A percentile compares a stretch with the other conserved stretches of the same genome.
phyloP scores from a whole-genome alignment of 2,113 vertebrate genomes.

The Ptilorrhoa leucosticta region DNA sequence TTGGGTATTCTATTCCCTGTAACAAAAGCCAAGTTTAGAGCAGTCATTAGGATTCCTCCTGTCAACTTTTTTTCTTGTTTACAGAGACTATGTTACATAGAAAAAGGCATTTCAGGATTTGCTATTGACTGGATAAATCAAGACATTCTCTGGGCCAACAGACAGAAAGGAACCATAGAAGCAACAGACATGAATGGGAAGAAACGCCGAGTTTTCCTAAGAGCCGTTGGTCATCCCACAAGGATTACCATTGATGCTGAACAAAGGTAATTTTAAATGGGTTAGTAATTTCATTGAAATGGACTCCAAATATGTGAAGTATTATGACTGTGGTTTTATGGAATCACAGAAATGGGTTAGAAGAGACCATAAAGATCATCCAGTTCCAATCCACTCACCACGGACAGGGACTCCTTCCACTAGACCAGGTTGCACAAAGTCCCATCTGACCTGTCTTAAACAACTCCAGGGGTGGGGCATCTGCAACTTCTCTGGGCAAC shows the following conservation, averaged over 20 bases:
- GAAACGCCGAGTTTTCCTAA: slow-evolving; percentile 75
- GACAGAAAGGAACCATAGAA: slow-evolving; percentile 82
- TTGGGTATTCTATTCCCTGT: background rate
- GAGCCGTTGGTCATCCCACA: slow-evolving; percentile 73
- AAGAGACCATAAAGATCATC: background rate
- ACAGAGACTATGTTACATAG: slow-evolving; percentile 81
- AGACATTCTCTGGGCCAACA: slow-evolving; percentile 81
- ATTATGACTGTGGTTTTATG: background rate
- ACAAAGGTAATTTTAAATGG: slow-evolving; percentile 77
- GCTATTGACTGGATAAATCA: slow-evolving; percentile 89
- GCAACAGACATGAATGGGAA: slow-evolving; percentile 79
- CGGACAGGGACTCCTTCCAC: background rate
- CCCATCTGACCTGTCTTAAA: background rate
- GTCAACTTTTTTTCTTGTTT: background rate
- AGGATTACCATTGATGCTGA: slow-evolving; percentile 80
- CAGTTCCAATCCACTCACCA: background rate
- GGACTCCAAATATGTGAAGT: background rate
- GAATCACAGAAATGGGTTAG: background rate
- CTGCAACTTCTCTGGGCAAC: background rate
- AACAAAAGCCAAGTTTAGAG: background rate
- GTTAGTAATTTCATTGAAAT: background rate
- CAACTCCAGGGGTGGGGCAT: background rate
- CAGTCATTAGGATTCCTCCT: background rate
- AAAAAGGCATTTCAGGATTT: slow-evolving; percentile 84
- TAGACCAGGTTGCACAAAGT: background rate